A percentile compares a stretch with the other conserved stretches of the same genome.
These are phyloP conservation scores for Himalopsyche anomala DNA, from an alignment of 2,888 invertebrate genomes.

Conservation along the genomic window DNA sequence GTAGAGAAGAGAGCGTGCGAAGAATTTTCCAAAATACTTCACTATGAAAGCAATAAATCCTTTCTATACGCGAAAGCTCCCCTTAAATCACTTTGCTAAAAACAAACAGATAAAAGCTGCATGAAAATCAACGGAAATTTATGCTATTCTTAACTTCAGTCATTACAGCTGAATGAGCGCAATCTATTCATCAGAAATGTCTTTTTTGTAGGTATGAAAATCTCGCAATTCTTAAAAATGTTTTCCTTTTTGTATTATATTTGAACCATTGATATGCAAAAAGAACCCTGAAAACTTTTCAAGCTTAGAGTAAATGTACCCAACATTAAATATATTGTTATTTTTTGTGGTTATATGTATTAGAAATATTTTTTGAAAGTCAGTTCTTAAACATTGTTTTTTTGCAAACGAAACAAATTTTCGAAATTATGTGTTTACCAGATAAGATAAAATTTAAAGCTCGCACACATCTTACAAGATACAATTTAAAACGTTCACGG, in stretches of 20 bases:
- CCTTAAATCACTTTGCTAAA: constrained; percentile 39
- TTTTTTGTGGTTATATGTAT: too few relatives aligned
- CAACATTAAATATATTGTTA: too few relatives aligned
- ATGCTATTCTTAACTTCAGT: constrained; percentile 15
- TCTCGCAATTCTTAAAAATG: not conserved
- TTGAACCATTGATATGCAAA: too few relatives aligned
- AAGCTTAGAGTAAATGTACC: too few relatives aligned
- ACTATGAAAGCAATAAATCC: constrained; percentile 33
- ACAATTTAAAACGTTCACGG: too few relatives aligned
- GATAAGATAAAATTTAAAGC: too few relatives aligned
- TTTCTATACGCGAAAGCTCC: constrained; percentile 17
- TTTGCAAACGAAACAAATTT: too few relatives aligned
- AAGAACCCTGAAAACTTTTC: too few relatives aligned
- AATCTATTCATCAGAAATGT: constrained; percentile 14
- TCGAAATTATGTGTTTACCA: too few relatives aligned
- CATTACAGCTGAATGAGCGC: constrained; percentile 1
- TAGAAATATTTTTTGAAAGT: too few relatives aligned
- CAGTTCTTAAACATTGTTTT: too few relatives aligned
- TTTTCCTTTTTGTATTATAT: not conserved
- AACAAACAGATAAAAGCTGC: constrained; percentile 42
- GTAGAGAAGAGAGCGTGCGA: not conserved
- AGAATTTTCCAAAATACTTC: constrained; percentile 27
- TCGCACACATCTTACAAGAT: too few relatives aligned
- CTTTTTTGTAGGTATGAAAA: not conserved
- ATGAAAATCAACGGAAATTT: constrained; percentile 35